Evolutionary conservation across 2,888 invertebrate genomes (phyloP), one percentile per base, ranked within the genome.

Genomic region (Megaustenia siamemsis): DNA sequence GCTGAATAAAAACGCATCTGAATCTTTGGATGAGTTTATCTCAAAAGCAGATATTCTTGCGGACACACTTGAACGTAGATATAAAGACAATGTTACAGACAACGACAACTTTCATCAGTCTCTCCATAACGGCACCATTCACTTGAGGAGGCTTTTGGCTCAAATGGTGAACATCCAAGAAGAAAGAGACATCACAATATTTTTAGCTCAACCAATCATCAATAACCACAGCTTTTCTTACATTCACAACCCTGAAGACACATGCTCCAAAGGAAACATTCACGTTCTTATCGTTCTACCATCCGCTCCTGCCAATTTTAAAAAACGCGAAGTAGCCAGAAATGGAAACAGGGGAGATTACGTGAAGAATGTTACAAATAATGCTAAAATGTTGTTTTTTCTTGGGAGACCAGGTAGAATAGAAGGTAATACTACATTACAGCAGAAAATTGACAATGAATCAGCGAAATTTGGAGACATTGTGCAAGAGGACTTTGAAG

Each of bases 401-500:
- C 32, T 82, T 15, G 82, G 82, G 2, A 21, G n/a, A 12, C 82
- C 82, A 32, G 1, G 10, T 38, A 35, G 6, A 21, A 15, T 10
- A 12, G 18, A 24, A 24, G 45, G 21, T 18, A 32, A 10, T 18
- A 24, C 32, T 28, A 45, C 12, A 35, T 6, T 86, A n/a, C 88
- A 89, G 79, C 43, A 78, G 32, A 56, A 83, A 38, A 53, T 91
- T 63, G 80, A 82, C n/a, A 43, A 76, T 56, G 89, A 90, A 68
- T 84, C 86, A 56, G 35, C 84, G 35, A 68, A 53, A 24, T 87
- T 86, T 66, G 53, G 78, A 21, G 91, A 91, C 75, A 89, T 91
- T 15, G 87, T 91, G n/a, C 91, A 90, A 79, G 89, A 87, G 8
- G 88, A 92, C 82, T 93, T 94, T 86, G 35, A 92, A 3, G 94